Conservation (phyloP, 2,888 invertebrate genomes). For the Aphodius granarius region DNA sequence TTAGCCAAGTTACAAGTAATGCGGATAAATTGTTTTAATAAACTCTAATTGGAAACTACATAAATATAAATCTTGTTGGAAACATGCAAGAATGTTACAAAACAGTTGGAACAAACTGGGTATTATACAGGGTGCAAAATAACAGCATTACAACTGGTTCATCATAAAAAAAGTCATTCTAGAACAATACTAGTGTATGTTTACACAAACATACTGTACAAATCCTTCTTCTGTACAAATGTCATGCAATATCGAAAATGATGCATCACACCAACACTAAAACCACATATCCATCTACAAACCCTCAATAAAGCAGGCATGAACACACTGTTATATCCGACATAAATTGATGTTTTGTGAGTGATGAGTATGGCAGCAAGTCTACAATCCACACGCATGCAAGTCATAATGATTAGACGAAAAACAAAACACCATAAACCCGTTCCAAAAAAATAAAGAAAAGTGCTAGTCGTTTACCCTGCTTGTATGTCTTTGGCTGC, state of each 20-base stretch:
- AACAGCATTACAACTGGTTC: too few relatives aligned
- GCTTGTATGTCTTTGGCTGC: slow-evolving; percentile 57
- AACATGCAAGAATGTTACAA: too few relatives aligned
- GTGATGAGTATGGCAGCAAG: neutral
- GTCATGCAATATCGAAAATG: too few relatives aligned
- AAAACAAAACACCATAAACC: neutral
- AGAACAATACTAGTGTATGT: neutral
- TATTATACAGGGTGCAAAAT: too few relatives aligned
- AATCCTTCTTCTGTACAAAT: too few relatives aligned
- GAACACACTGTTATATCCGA: neutral
- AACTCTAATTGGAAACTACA: neutral
- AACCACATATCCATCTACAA: neutral
- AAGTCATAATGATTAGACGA: neutral
- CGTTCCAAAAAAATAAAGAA: neutral
- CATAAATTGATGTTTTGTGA: neutral
- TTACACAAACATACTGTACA: too few relatives aligned
- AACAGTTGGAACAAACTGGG: too few relatives aligned
- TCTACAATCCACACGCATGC: neutral
- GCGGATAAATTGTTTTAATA: neutral
- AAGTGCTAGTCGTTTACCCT: slow-evolving; percentile 53
- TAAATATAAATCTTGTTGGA: too few relatives aligned
- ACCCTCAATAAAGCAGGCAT: neutral
- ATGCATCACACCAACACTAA: neutral
- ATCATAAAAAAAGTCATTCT: too few relatives aligned
- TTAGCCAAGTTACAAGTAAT: too few relatives aligned